These are phyloP conservation scores for Papilio polytes DNA, from an alignment of 1,140 invertebrate genomes.

Conservation along the genomic window DNA sequence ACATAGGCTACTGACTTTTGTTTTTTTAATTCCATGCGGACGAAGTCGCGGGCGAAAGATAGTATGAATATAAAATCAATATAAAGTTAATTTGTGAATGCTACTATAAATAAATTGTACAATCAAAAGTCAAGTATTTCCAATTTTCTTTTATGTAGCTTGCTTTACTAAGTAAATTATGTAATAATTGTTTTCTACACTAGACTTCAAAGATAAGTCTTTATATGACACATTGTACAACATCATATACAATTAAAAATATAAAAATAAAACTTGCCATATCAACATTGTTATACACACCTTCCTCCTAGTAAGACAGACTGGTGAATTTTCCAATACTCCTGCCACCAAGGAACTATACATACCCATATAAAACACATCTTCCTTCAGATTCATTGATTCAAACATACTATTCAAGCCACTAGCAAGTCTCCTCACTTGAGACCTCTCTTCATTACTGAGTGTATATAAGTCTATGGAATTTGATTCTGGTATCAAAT, in stretches of 20 bases:
- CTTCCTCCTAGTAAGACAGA: constrained; percentile 83
- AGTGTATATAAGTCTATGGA: constrained; percentile 78
- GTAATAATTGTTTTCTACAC: no score
- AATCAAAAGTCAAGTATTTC: no score
- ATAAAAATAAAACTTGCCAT: neutral
- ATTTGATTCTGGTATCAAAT: constrained; percentile 71
- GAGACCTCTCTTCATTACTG: constrained; percentile 63
- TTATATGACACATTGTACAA: no score
- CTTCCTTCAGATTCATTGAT: constrained; percentile 86
- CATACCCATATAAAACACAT: constrained; percentile 87
- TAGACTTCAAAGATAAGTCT: no score
- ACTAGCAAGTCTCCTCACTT: constrained; percentile 80
- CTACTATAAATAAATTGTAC: no score
- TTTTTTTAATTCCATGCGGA: no score
- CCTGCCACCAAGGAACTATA: constrained; percentile 86
- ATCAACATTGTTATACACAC: constrained; percentile 59
- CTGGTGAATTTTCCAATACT: constrained; percentile 85
- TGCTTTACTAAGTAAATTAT: no score
- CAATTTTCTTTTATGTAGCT: no score
- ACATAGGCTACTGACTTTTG: no score
- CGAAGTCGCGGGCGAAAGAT: no score
- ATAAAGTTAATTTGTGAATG: no score
- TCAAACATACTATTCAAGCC: constrained; percentile 85
- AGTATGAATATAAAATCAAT: no score
- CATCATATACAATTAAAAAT: neutral